Percentiles rank a stretch among this genome's conserved stretches.
Conservation (phyloP, 2,888 invertebrate species). For the Lobophora halterata region DNA sequence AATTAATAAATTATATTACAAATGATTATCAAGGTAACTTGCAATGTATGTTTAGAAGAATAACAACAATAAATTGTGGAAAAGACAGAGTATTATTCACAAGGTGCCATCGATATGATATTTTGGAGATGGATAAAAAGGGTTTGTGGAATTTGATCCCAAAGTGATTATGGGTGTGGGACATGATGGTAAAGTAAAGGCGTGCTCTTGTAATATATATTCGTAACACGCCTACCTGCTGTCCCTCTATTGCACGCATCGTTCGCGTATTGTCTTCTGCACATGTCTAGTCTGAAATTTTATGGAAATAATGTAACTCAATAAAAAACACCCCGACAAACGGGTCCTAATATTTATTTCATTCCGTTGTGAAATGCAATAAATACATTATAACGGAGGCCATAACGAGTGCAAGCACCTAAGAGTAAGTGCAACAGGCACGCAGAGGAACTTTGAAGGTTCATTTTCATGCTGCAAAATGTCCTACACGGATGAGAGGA, state of each 20-base stretch:
- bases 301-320: constrained; percentile 79
- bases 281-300: constrained; percentile 98
- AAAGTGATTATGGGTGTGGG: constrained; percentile 63
- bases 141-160: constrained; percentile 55
- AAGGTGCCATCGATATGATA: constrained; percentile 73
- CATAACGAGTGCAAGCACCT: constrained; percentile 35
- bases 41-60: constrained; percentile 48
- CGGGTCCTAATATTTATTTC: constrained; percentile 28
- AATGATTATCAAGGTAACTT: constrained; percentile 26
- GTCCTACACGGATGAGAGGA: no score
- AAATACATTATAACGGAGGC: constrained; percentile 18
- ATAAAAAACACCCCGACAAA: constrained; percentile 42
- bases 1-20: constrained; percentile 24
- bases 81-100: constrained; percentile 76
- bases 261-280: constrained; percentile 96
- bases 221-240: constrained; percentile 90
- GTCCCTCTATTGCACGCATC: constrained; percentile 99
- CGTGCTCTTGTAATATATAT: constrained; percentile 67
- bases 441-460: no score
- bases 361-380: constrained; percentile 36
- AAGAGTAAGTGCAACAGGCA: constrained; percentile 3
- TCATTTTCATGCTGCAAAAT: no score
- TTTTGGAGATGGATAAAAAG: constrained; percentile 50
- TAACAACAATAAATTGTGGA: constrained; percentile 46
- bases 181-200: constrained; percentile 61